These are phyloP conservation scores for Ostrea denselamellosa DNA, from an alignment of 1,140 invertebrate species.

Conservation along the genomic window DNA sequence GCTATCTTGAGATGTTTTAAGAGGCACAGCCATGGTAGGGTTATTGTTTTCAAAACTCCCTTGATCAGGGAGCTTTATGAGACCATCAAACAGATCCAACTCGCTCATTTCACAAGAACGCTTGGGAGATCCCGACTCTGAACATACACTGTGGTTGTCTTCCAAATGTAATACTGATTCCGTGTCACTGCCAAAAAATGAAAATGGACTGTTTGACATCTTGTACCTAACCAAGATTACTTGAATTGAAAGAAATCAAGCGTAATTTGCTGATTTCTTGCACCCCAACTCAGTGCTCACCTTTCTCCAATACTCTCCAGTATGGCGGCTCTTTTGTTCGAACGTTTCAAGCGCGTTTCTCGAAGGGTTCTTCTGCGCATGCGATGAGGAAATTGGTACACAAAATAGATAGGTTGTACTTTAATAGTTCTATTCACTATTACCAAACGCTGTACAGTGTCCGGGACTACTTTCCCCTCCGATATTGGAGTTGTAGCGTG, in stretches of 20 bases:
- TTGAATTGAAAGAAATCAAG: not conserved
- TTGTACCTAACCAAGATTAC: not conserved
- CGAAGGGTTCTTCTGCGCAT: not conserved
- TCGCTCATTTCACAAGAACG: not conserved
- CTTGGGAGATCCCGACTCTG: not conserved
- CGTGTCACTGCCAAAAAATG: constrained; percentile 16
- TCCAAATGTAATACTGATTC: not conserved
- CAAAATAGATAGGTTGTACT: too few species aligned
- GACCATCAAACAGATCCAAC: constrained; percentile 4
- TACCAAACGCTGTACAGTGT: too few species aligned
- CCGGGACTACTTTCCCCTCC: too few species aligned
- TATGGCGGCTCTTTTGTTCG: not conserved
- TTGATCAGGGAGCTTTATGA: not conserved
- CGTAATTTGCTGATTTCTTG: not conserved
- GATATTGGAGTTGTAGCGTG: too few species aligned
- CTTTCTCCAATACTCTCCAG: not conserved
- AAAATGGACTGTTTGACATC: constrained; percentile 4
- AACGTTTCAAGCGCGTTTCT: not conserved
- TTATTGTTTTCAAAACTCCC: not conserved
- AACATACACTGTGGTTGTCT: not conserved
- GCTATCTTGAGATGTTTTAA: not conserved
- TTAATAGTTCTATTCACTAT: too few species aligned
- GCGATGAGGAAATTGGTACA: not conserved
- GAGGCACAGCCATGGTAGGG: not conserved
- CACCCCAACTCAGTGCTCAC: not conserved